A percentile compares a stretch with the other conserved stretches of the same genome.
Conservation (phyloP, 2,113 vertebrate genomes). For the Aptenodytes patagonicus region DNA sequence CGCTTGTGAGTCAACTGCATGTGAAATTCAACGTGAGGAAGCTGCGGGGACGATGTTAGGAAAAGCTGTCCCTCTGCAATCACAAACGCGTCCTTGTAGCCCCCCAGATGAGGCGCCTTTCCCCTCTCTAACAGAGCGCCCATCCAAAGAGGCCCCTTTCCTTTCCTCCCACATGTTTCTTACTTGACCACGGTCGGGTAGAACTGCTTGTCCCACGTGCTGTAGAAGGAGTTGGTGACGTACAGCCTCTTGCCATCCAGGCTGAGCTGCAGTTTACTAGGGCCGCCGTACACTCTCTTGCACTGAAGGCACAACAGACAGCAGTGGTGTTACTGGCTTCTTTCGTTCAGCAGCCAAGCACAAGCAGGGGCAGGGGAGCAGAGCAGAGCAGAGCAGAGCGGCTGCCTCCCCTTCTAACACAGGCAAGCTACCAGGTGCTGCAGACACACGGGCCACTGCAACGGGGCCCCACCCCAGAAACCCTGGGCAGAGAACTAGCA, state of each 20-base stretch:
- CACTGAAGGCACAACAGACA: slow-evolving; percentile 72
- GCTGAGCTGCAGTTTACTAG: slow-evolving; percentile 91
- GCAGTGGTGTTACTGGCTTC: neutral
- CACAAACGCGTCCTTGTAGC: neutral
- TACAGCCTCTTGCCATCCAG: slow-evolving; percentile 89
- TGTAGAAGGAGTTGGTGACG: slow-evolving; percentile 89
- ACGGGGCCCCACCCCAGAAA: neutral
- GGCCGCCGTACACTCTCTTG: slow-evolving; percentile 79
- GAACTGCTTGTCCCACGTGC: slow-evolving; percentile 93
- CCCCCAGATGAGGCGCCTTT: neutral
- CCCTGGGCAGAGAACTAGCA: neutral
- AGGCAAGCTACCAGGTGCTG: neutral
- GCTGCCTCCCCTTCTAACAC: neutral
- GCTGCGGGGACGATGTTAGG: neutral
- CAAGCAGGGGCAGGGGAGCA: neutral
- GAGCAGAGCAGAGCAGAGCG: neutral
- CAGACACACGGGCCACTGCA: no score
- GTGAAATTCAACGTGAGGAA: neutral
- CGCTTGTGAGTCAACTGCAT: fast-evolving
- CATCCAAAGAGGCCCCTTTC: neutral
- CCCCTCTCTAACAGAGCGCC: fast-evolving
- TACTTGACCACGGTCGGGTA: slow-evolving; percentile 87
- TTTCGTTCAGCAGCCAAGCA: neutral
- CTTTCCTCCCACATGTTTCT: neutral
- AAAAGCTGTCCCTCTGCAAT: neutral